These are phyloP conservation scores for Sebastes glaucus DNA, from an alignment of 2,797 vertebrate species.

Conservation along the genomic window DNA sequence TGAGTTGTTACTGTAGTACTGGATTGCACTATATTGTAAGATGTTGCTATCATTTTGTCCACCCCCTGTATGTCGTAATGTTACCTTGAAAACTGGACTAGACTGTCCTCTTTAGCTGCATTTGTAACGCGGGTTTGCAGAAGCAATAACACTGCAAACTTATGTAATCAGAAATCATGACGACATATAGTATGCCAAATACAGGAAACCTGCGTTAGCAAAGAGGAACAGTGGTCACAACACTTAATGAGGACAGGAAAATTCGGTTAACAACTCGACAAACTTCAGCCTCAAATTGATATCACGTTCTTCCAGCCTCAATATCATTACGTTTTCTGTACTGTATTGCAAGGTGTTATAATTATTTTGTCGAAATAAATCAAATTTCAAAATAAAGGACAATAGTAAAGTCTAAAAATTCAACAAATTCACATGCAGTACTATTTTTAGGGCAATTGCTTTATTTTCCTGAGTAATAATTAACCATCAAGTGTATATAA, in stretches of 20 bases:
- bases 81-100: neutral
- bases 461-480: neutral
- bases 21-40: neutral
- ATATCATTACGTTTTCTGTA: neutral
- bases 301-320: neutral
- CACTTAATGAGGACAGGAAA: neutral
- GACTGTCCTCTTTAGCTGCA: neutral
- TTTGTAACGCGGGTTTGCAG: neutral
- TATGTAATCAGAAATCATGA: constrained; percentile 1
- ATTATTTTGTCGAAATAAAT: neutral
- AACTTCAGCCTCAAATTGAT: neutral
- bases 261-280: constrained; percentile 5
- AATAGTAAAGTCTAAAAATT: neutral
- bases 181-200: neutral
- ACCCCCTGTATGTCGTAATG: neutral
- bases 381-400: neutral
- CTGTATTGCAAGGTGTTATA: neutral
- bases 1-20: neutral
- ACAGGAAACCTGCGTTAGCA: constrained; percentile 32
- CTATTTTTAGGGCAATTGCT: neutral
- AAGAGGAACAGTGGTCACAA: constrained; percentile 26
- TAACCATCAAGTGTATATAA: neutral
- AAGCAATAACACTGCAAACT: neutral
- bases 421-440: neutral
- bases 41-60: neutral